phyloP scores from a whole-genome alignment of 2,113 vertebrate species.

The Xiphophorus hellerii region DNA sequence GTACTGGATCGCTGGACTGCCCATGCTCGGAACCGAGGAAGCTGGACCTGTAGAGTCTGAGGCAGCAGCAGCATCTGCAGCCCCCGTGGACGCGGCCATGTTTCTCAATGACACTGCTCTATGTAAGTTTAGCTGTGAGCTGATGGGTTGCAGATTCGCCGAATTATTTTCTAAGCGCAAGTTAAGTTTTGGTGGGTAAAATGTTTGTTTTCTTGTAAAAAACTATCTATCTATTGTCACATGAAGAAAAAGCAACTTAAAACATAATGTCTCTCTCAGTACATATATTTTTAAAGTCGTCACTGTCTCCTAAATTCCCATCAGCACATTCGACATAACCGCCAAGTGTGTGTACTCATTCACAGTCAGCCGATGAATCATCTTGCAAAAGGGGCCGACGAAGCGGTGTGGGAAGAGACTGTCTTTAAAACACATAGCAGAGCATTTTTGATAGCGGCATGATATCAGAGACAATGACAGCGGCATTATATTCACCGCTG shows the following conservation, averaged over 20 bases:
- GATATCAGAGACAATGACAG: no score
- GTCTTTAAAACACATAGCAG: no score
- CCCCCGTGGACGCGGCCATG: constrained; percentile 77
- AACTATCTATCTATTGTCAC: background rate
- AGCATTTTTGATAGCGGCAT: no score
- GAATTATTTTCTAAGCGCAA: background rate
- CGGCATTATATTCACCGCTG: no score
- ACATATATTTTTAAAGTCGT: background rate
- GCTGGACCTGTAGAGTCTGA: constrained; percentile 45
- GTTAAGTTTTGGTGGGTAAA: background rate
- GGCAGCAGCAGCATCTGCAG: constrained; percentile 11
- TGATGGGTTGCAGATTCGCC: constrained; percentile 55
- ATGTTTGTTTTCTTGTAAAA: background rate
- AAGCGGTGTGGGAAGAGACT: no score
- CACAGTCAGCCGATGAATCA: no score
- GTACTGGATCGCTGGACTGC: constrained; percentile 82
- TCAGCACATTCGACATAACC: constrained; percentile 36
- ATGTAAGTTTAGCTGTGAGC: constrained; percentile 35
- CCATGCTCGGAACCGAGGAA: constrained; percentile 24
- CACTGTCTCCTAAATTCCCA: background rate
- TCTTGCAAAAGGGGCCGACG: no score
- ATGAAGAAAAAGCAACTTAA: background rate
- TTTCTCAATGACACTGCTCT: constrained; percentile 57
- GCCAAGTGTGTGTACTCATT: background rate
- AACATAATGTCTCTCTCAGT: background rate